Evolutionary conservation across 2,113 vertebrate species (phyloP).

Genomic region (Paracanthobrama guichenoti): DNA sequence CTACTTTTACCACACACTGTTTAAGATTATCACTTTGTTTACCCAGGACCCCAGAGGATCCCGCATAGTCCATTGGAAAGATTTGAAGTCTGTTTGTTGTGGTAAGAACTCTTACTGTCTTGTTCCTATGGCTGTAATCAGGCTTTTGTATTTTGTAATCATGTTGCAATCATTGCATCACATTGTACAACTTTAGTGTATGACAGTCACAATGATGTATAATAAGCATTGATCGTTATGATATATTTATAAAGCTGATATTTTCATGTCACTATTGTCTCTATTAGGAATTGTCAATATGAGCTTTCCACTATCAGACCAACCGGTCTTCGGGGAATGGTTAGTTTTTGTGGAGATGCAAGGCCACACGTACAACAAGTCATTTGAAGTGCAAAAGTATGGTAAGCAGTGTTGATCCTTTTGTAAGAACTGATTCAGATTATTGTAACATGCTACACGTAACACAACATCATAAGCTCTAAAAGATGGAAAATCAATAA

Average conservation of each 20-base stretch:
- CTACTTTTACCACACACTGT: constrained; percentile 3
- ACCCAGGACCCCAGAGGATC: constrained; percentile 88
- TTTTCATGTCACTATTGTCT: constrained; percentile 46
- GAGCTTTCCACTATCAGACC: constrained; percentile 91
- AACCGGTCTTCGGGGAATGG: constrained; percentile 92
- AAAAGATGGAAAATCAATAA: background rate
- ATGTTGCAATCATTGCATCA: background rate
- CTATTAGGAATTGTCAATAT: constrained; percentile 84
- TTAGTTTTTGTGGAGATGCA: constrained; percentile 87
- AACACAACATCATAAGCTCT: background rate
- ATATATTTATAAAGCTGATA: background rate
- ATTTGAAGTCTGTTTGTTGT: constrained; percentile 82
- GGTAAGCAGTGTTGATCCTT: constrained; percentile 73
- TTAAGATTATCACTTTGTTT: constrained; percentile 29
- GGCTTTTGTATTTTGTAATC: background rate
- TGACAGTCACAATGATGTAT: background rate
- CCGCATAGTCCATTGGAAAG: constrained; percentile 87
- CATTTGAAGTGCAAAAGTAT: constrained; percentile 93
- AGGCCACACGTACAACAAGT: constrained; percentile 87
- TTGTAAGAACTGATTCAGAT: background rate
- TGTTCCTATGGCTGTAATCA: background rate
- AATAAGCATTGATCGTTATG: background rate
- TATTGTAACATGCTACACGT: background rate
- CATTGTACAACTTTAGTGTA: background rate
- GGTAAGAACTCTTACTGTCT: constrained; percentile 71